Conservation (phyloP, 1,140 invertebrate genomes). For the Hyphantria cunea region DNA sequence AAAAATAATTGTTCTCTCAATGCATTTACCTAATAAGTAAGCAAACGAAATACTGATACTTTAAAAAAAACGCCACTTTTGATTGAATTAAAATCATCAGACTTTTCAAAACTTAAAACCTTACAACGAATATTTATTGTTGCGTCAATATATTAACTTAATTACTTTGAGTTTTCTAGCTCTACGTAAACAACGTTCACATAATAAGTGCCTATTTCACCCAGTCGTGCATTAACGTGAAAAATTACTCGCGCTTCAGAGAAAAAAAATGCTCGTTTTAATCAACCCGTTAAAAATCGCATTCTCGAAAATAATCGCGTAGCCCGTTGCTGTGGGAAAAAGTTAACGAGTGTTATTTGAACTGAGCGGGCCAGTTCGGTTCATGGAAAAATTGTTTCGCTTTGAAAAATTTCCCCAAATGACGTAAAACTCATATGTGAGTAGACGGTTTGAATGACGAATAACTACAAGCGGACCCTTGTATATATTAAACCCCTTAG, state of each 20-base stretch:
- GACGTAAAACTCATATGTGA: constrained; percentile 71
- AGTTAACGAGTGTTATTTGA: constrained; percentile 77
- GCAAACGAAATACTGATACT: no score
- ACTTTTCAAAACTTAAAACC: constrained; percentile 1
- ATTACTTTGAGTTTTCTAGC: constrained; percentile 17
- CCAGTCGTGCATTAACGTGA: constrained; percentile 44
- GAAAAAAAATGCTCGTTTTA: constrained; percentile 51
- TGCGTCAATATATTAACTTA: constrained; percentile 22
- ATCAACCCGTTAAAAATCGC: constrained; percentile 66
- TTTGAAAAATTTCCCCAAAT: constrained; percentile 72
- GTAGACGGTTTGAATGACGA: constrained; percentile 47
- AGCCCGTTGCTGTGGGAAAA: constrained; percentile 54
- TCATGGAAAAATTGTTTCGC: constrained; percentile 58
- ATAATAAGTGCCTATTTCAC: constrained; percentile 39
- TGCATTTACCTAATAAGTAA: no score
- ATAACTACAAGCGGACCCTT: constrained; percentile 47
- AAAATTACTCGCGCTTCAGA: constrained; percentile 46
- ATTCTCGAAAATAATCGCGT: constrained; percentile 67
- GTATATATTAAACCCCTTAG: constrained; percentile 58
- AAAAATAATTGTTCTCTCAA: no score
- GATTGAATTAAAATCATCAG: no score
- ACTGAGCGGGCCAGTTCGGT: constrained; percentile 48
- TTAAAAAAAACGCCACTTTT: no score
- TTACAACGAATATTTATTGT: constrained; percentile 19
- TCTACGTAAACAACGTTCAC: constrained; percentile 31